A percentile compares a stretch with the other conserved stretches of the same genome.
Conservation (phyloP, 1,140 invertebrate genomes). For the Drosophila subpulchrella region DNA sequence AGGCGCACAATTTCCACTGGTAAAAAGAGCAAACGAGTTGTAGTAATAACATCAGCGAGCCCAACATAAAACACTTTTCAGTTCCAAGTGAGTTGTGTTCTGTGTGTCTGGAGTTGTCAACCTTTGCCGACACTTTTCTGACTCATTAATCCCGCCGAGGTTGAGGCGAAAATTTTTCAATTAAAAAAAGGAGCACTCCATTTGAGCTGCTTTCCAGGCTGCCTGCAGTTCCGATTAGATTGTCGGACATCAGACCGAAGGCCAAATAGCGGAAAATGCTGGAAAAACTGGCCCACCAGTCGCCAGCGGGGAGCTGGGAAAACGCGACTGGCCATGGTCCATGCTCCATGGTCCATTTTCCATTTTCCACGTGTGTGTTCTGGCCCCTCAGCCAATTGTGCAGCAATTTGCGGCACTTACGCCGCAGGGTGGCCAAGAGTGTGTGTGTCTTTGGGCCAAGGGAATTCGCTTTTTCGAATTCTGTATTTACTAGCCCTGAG, state of each 20-base stretch:
- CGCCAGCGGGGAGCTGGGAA: conserved; percentile 20
- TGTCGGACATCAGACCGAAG: conserved; percentile 16
- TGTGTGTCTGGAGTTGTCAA: conserved; percentile 26
- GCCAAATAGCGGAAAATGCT: conserved; percentile 29
- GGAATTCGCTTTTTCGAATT: conserved; percentile 27
- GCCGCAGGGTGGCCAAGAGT: conserved; percentile 48
- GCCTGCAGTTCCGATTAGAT: conserved; percentile 27
- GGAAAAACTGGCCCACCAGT: conserved; percentile 35
- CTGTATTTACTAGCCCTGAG: too few relatives aligned
- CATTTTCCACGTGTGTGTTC: conserved; percentile 19
- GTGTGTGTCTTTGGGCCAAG: conserved; percentile 18
- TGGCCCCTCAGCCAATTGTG: conserved; percentile 51
- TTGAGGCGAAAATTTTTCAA: conserved; percentile 36
- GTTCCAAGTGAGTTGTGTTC: conserved; percentile 22
- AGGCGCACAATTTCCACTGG: conserved; percentile 40
- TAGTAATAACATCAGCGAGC: conserved; percentile 2
- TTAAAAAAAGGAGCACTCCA: conserved; percentile 26
- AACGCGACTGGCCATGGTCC: conserved; percentile 23
- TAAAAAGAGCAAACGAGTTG: conserved; percentile 35
- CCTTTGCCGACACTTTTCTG: conserved; percentile 70
- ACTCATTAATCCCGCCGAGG: conserved; percentile 62
- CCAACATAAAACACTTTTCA: conserved; percentile 33
- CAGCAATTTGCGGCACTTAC: conserved; percentile 68
- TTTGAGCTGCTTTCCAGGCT: conserved; percentile 16
- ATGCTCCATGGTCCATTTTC: conserved; percentile 1